These are phyloP conservation scores for Pipa parva DNA, from an alignment of 2,113 vertebrate species.

Conservation along the genomic window DNA sequence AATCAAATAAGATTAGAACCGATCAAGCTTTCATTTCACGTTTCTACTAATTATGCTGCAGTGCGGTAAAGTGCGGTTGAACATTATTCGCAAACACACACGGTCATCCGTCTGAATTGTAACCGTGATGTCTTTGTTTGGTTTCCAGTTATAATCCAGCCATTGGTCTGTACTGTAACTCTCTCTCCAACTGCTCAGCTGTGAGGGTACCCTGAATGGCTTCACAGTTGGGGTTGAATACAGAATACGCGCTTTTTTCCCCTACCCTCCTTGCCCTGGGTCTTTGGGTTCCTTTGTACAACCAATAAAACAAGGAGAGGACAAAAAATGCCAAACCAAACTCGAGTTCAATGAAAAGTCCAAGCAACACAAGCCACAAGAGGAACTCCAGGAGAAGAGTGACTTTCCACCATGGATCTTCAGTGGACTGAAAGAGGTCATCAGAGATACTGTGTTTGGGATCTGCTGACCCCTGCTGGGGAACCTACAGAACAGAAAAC, in stretches of 20 bases:
- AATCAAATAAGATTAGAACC: too few species aligned
- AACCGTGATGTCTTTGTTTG: too few species aligned
- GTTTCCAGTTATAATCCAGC: constrained; percentile 39
- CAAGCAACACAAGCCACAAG: constrained; percentile 83
- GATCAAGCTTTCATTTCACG: too few species aligned
- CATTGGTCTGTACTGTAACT: constrained; percentile 72
- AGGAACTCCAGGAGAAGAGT: constrained; percentile 72
- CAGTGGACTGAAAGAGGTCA: not conserved
- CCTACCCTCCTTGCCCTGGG: constrained; percentile 64
- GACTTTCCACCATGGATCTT: not conserved
- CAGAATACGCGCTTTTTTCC: constrained; percentile 89
- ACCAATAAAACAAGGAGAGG: constrained; percentile 87
- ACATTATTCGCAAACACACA: too few species aligned
- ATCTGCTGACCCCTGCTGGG: not conserved
- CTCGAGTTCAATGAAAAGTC: constrained; percentile 80
- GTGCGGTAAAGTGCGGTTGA: too few species aligned
- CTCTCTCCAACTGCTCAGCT: constrained; percentile 86
- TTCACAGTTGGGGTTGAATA: constrained; percentile 88
- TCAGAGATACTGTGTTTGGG: not conserved
- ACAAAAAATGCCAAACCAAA: constrained; percentile 83
- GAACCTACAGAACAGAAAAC: too few species aligned
- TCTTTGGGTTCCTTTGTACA: constrained; percentile 77
- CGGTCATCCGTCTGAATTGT: too few species aligned
- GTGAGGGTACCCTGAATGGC: constrained; percentile 82
- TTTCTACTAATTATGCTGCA: too few species aligned